phyloP scores from a whole-genome alignment of 1,140 invertebrate species.

The Rhyzopertha dominica region DNA sequence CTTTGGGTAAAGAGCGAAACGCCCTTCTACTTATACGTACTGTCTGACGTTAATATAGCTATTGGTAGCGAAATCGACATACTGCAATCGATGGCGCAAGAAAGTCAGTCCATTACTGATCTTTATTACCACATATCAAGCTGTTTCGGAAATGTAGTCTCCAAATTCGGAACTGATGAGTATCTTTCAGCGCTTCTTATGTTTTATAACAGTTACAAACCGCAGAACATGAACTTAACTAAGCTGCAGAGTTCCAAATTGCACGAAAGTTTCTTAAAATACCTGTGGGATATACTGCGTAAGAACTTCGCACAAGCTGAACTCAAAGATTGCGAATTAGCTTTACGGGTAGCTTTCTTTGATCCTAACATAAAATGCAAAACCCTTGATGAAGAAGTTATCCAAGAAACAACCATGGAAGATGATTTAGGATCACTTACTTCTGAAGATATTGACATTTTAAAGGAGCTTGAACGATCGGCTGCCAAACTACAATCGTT shows the following conservation, averaged over 20 bases:
- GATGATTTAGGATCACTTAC: too few relatives aligned
- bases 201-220: slow-evolving; percentile 12
- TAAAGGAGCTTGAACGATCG: slow-evolving; percentile 20
- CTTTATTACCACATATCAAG: too few relatives aligned
- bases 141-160: slow-evolving; percentile 13
- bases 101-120: too few relatives aligned
- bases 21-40: slow-evolving; percentile 28
- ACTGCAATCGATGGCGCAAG: slow-evolving; percentile 33
- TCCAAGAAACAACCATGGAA: too few relatives aligned
- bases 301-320: too few relatives aligned
- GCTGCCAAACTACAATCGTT: slow-evolving; percentile 29
- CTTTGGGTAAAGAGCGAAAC: slow-evolving; percentile 35
- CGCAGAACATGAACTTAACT: not conserved
- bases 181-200: not conserved
- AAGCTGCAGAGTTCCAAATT: not conserved
- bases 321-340: too few relatives aligned
- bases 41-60: slow-evolving; percentile 35
- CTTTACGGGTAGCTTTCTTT: too few relatives aligned
- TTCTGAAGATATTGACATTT: slow-evolving; percentile 18
- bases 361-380: too few relatives aligned
- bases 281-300: too few relatives aligned
- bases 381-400: too few relatives aligned
- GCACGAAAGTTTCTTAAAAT: slow-evolving; percentile 10
- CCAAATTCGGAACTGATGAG: not conserved
- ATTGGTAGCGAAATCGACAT: slow-evolving; percentile 36